Conservation (phyloP, 2,113 vertebrate genomes). For the Balaenoptera acutorostrata region DNA sequence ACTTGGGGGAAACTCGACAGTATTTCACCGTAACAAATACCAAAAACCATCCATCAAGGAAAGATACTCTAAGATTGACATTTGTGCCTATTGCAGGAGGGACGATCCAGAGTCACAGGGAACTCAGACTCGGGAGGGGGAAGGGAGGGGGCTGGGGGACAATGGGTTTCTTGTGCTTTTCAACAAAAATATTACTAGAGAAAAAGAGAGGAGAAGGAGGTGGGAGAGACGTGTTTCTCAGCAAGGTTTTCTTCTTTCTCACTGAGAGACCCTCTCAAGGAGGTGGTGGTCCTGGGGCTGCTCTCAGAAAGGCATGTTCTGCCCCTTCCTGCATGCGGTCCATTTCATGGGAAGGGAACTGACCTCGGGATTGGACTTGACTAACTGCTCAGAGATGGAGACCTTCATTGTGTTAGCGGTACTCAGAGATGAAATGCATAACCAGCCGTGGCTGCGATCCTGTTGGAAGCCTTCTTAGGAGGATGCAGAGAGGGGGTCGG, state of each 20-base stretch:
- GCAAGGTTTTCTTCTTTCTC: constrained; percentile 53
- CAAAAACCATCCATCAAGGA: constrained; percentile 16
- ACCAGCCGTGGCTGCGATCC: too few species aligned
- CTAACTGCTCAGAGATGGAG: background rate
- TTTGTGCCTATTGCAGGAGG: constrained; percentile 46
- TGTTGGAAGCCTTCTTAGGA: accelerated
- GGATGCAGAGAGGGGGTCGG: background rate
- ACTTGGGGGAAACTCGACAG: background rate
- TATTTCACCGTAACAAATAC: constrained; percentile 26
- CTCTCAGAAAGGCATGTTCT: background rate
- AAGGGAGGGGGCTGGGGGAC: too few species aligned
- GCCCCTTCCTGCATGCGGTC: background rate
- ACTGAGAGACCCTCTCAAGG: constrained; percentile 58
- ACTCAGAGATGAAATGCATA: accelerated
- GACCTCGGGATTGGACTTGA: background rate
- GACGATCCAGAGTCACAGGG: constrained; percentile 33
- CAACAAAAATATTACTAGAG: constrained; percentile 61
- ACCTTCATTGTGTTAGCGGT: background rate
- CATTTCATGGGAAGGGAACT: accelerated
- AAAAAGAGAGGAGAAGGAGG: background rate
- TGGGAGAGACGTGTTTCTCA: constrained; percentile 42
- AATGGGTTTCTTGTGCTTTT: constrained; percentile 54
- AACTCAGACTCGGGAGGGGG: background rate
- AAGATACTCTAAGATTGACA: background rate
- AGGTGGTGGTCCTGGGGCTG: background rate